phyloP scores from a whole-genome alignment of 2,888 invertebrate genomes.

The Drosophila planitibia region DNA sequence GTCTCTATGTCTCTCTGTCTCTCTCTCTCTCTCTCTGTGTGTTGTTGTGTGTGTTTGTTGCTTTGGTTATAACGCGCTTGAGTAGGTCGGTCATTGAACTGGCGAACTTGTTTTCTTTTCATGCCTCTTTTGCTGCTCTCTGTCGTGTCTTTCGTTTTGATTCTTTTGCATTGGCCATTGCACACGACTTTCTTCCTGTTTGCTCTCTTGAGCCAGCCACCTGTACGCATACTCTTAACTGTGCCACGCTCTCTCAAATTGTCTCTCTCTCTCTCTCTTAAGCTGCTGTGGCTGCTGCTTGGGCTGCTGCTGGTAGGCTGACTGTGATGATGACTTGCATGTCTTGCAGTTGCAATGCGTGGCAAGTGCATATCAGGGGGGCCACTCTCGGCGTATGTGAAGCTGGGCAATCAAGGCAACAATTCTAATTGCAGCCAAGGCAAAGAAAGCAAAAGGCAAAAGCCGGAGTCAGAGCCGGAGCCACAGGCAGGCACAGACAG shows the following conservation, averaged over 20 bases:
- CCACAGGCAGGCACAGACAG: constrained; percentile 37
- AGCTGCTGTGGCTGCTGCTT: neutral
- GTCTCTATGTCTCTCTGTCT: constrained; percentile 5
- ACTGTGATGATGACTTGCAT: constrained; percentile 55
- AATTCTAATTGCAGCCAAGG: constrained; percentile 68
- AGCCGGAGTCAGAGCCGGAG: constrained; percentile 16
- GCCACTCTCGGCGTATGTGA: neutral
- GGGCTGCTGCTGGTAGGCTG: constrained; percentile 16
- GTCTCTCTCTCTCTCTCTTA: constrained; percentile 22
- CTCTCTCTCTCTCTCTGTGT: constrained; percentile 17
- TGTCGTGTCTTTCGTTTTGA: constrained; percentile 46
- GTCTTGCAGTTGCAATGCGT: constrained; percentile 47
- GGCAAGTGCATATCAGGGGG: constrained; percentile 49
- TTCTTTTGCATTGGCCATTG: constrained; percentile 62
- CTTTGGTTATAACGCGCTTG: constrained; percentile 83
- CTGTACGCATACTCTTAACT: constrained; percentile 48
- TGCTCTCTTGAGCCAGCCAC: constrained; percentile 59
- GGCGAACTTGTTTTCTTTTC: constrained; percentile 83
- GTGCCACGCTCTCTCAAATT: neutral
- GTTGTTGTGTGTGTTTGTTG: constrained; percentile 43
- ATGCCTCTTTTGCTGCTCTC: constrained; percentile 54
- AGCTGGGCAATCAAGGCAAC: constrained; percentile 51
- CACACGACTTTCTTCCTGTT: constrained; percentile 80
- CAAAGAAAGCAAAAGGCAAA: constrained; percentile 49
- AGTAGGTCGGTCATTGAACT: constrained; percentile 86